A percentile compares a stretch with the other conserved stretches of the same genome.
phyloP scores from a whole-genome alignment of 1,140 invertebrate genomes.

The Heliconius hermathena region DNA sequence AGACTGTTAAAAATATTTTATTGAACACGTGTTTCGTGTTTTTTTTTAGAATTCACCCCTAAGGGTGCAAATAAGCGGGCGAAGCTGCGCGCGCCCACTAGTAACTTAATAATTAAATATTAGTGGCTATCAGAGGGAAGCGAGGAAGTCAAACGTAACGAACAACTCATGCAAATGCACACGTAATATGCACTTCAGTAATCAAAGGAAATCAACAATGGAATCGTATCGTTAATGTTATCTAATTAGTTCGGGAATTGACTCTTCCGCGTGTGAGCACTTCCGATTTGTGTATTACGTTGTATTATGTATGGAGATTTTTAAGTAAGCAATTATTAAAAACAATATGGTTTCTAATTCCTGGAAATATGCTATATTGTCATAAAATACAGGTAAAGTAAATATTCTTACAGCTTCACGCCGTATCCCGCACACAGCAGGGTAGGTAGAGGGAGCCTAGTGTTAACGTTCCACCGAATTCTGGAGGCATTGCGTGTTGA shows the following conservation, averaged over 20 bases:
- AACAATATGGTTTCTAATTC: too few species aligned
- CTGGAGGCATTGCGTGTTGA: neutral
- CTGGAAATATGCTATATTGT: too few species aligned
- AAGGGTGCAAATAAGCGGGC: too few species aligned
- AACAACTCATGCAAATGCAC: slow-evolving; percentile 24
- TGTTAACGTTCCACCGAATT: neutral
- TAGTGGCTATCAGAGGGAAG: neutral
- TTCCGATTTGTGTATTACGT: slow-evolving; percentile 33
- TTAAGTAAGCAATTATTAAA: neutral
- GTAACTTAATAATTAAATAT: neutral
- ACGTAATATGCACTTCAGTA: slow-evolving; percentile 35
- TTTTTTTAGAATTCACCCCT: too few species aligned
- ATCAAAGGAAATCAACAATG: slow-evolving; percentile 40
- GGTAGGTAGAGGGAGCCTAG: too few species aligned
- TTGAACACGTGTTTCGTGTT: too few species aligned
- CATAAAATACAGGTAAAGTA: too few species aligned
- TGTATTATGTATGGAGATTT: neutral
- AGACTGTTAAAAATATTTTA: too few species aligned
- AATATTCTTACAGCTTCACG: too few species aligned
- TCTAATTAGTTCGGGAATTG: slow-evolving; percentile 46
- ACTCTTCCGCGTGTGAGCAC: slow-evolving; percentile 28
- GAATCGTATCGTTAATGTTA: slow-evolving; percentile 41
- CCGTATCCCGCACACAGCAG: too few species aligned
- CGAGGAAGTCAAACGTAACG: slow-evolving; percentile 21
- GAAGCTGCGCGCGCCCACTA: too few species aligned